Evolutionary conservation across 2,113 vertebrate species (phyloP), one percentile per base, ranked within the genome.

Genomic region (Caloenas nicobarica): DNA sequence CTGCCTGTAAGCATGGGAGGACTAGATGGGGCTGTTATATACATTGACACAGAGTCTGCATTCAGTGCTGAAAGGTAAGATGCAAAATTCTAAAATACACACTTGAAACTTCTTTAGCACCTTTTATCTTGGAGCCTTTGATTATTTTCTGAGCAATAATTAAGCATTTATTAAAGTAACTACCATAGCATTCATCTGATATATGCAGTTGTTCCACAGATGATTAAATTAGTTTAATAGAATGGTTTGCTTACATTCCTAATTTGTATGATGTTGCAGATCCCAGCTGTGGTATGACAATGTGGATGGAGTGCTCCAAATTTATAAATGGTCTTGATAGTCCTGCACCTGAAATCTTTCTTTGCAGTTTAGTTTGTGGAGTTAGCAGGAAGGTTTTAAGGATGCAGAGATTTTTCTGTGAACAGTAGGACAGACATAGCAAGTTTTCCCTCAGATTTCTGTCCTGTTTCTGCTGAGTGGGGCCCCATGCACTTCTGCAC

Each of bases 1-100:
- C 93, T 99, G 51, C 98, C 98, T 23, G 81, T 86, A 53, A 95
- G 86, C 89, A 97, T 98, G 98, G 98, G 98, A 80, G 98, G 98
- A 83, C 95, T 98, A 31, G 97, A 98, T 92, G 98, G 98, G 42
- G 97, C 97, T 66, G 98, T 98, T 68, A 96, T 98, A 78, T 99
- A 98, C 86, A 97, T 99, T 4, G 98, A 99, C 95, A 99, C 98
- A 9, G 98, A 98, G 68, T 98, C 98, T 38, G 98, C 98, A 1
- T 99, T 99, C 91, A 98, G 98, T 96, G 98, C 98, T 81, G 98
- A 98, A 96, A 98, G 98, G 98, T 99, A 96, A 86, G 95, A 57
- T 76, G 58, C 13, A 50, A 77, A 74, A 48, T 61, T 85, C 33
- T 68, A 24, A 74, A 84, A n/a, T 53, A 31, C 4, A 53, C 16